Conservation (phyloP, 1,140 invertebrate species). For the Alviniconcha marisindica region DNA sequence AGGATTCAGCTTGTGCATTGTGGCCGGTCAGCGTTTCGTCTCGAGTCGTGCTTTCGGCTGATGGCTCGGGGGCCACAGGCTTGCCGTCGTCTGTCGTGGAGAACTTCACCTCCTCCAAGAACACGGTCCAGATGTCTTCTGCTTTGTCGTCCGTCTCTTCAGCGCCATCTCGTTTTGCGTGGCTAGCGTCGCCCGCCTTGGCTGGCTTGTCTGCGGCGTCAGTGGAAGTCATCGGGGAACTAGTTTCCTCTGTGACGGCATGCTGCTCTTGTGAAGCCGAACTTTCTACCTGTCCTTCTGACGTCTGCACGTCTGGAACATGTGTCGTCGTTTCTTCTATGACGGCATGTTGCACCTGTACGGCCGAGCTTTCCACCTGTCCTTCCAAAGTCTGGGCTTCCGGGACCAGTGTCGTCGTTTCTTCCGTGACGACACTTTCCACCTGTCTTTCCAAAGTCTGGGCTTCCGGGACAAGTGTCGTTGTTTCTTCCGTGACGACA, state of each 20-base stretch:
- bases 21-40: no score
- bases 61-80: not conserved
- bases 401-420: not conserved
- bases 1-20: no score
- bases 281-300: no score
- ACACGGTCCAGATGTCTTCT: not conserved
- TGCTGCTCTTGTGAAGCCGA: no score
- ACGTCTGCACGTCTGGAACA: not conserved
- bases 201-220: not conserved
- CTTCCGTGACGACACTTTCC: not conserved
- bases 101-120: constrained; percentile 10
- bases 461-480: not conserved
- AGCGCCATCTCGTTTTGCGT: not conserved
- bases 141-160: not conserved
- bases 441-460: not conserved
- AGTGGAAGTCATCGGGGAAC: not conserved
- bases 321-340: not conserved
- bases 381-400: not conserved
- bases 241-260: no score
- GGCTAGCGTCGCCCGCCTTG: not conserved
- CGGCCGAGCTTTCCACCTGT: not conserved
- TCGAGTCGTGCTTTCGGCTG: no score
- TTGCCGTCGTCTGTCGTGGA: not conserved
- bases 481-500: not conserved
- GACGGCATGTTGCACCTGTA: no score